A percentile compares a stretch with the other conserved stretches of the same genome.
phyloP scores from a whole-genome alignment of 2,888 invertebrate genomes.

The Pandemis heparana region DNA sequence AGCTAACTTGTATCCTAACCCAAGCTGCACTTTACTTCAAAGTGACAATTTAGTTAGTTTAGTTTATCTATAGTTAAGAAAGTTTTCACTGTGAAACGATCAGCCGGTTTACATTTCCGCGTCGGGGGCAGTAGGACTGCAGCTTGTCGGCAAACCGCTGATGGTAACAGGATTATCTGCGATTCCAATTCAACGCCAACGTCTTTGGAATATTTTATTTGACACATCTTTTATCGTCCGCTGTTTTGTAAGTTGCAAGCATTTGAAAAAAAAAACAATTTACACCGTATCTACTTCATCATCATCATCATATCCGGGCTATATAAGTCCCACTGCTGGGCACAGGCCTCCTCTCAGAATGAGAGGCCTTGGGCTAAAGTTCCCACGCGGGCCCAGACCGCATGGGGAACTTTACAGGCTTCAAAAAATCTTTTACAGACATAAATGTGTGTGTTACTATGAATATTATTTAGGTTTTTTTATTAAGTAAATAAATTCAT shows the following conservation, averaged over 20 bases:
- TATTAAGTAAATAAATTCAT: too few species aligned
- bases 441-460: too few species aligned
- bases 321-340: too few species aligned
- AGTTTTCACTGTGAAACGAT: constrained; percentile 23
- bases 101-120: constrained; percentile 25
- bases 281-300: too few species aligned
- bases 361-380: too few species aligned
- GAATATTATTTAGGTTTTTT: too few species aligned
- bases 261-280: not conserved
- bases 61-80: not conserved
- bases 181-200: constrained; percentile 17
- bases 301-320: too few species aligned
- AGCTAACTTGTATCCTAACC: not conserved
- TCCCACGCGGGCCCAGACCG: too few species aligned
- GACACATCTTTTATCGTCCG: not conserved
- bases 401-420: too few species aligned
- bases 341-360: too few species aligned
- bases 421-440: too few species aligned
- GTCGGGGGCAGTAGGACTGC: constrained; percentile 17
- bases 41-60: not conserved
- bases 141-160: not conserved
- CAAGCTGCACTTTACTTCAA: not conserved
- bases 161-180: constrained; percentile 27
- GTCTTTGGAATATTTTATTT: constrained; percentile 1
- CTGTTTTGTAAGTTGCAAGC: not conserved